A percentile compares a stretch with the other conserved stretches of the same genome.
These are phyloP conservation scores for Laothoe populi DNA, from an alignment of 2,888 invertebrate species.

Conservation along the genomic window DNA sequence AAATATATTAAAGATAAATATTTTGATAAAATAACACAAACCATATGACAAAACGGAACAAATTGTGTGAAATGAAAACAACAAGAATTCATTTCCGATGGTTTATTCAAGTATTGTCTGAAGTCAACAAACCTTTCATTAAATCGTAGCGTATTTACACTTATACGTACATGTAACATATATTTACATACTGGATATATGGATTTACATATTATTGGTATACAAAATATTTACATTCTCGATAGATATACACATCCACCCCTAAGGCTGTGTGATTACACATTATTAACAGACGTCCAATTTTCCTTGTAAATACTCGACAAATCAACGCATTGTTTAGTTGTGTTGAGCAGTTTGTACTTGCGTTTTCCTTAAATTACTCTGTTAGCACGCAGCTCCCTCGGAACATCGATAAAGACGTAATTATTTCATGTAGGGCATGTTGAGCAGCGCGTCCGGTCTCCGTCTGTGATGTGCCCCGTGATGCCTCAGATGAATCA, in stretches of 20 bases:
- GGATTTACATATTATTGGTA: constrained; percentile 53
- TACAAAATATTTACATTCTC: constrained; percentile 57
- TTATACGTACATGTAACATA: constrained; percentile 54
- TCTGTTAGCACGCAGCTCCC: constrained; percentile 15
- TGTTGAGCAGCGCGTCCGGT: constrained; percentile 65
- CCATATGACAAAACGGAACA: not conserved
- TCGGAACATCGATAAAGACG: constrained; percentile 3
- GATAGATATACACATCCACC: constrained; percentile 25
- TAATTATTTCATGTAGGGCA: constrained; percentile 73
- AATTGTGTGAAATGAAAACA: constrained; percentile 35
- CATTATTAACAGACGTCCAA: constrained; percentile 9
- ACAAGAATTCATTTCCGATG: constrained; percentile 44
- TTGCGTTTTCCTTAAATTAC: constrained; percentile 18
- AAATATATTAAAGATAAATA: not conserved
- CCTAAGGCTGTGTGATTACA: constrained; percentile 14
- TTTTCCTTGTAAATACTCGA: constrained; percentile 3
- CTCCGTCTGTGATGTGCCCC: constrained; percentile 73
- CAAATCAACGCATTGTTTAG: constrained; percentile 1
- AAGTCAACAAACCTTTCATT: constrained; percentile 63
- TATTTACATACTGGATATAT: constrained; percentile 67
- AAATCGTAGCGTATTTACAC: constrained; percentile 59
- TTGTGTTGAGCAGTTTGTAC: constrained; percentile 20
- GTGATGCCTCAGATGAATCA: constrained; percentile 78
- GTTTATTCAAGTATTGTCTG: constrained; percentile 66
- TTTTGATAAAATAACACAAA: not conserved